Evolutionary conservation across 2,113 vertebrate genomes (phyloP).

Genomic region (Sinocyclocheilus maitianheensis): DNA sequence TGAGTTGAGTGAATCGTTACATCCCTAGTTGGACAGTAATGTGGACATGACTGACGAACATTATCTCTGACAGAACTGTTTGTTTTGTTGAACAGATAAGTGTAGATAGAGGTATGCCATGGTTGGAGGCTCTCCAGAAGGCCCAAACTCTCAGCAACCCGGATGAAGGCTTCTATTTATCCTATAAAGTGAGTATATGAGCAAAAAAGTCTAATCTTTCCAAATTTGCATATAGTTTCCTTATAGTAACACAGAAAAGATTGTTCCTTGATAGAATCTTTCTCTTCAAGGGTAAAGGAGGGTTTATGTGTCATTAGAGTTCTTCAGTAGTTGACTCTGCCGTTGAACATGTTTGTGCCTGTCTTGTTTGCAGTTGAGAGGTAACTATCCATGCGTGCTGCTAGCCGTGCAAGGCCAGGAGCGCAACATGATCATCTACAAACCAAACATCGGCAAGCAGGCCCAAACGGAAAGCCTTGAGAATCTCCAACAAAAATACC

Average conservation of each 20-base stretch:
- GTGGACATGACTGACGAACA: background rate
- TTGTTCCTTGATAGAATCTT: background rate
- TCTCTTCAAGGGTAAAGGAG: background rate
- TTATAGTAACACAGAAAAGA: slow-evolving; percentile 21
- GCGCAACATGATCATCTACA: slow-evolving; percentile 87
- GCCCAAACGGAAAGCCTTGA: slow-evolving; percentile 86
- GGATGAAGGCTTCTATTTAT: slow-evolving; percentile 92
- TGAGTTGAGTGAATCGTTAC: too few relatives aligned
- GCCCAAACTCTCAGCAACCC: slow-evolving; percentile 76
- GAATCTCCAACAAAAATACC: slow-evolving; percentile 84
- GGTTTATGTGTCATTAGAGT: slow-evolving; percentile 15
- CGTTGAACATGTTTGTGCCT: slow-evolving; percentile 31
- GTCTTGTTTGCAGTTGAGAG: slow-evolving; percentile 78
- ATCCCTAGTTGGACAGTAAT: background rate
- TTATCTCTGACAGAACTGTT: slow-evolving; percentile 10
- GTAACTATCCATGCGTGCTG: slow-evolving; percentile 85
- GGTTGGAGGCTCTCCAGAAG: slow-evolving; percentile 86
- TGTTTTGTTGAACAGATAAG: slow-evolving; percentile 81
- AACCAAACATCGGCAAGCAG: slow-evolving; percentile 95
- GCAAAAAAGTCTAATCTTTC: background rate
- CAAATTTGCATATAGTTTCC: slow-evolving; percentile 24
- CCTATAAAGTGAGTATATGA: slow-evolving; percentile 81
- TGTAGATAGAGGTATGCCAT: slow-evolving; percentile 91
- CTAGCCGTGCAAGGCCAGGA: slow-evolving; percentile 88
- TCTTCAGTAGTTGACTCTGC: slow-evolving; percentile 3